Base-by-base conservation (phyloP, 2,113 vertebrate species). In the Apteryx owenii region DNA sequence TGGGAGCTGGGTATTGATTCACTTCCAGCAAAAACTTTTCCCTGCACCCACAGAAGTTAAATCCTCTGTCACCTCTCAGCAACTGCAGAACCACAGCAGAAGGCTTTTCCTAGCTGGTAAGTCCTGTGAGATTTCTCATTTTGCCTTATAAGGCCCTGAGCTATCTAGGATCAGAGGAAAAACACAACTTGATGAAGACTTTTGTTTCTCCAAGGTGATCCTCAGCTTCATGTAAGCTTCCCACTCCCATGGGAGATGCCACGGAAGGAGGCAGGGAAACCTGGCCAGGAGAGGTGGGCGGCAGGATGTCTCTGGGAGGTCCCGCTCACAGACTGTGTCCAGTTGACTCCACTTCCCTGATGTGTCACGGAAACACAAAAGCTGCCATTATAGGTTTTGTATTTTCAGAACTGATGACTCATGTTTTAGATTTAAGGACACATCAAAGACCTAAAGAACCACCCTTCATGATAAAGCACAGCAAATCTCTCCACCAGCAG, bases 131-230 rank as follows among this genome's bases (percentile, higher is more conserved):
- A 62, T 66, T 93, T 89, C 95, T 70, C 1, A 12, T 72, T 53
- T 72, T 72, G 46, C 33, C n/a, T 25, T 31, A 18, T 28, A 53
- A 65, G 28, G 20, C n/a, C 20, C 36, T 42, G 48, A 65, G 46
- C 61, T 40, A 25, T 53, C 36, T 23, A 93, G 60, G 89, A 95
- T 80, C 75, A 82, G 56, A 92, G 36, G n/a, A 5, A 73, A 76
- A 95, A 66, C 58, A 76, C 42, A 51, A 73, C 73, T 31, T 68
- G n/a, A 82, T 80, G 89, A 91, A 31, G 38, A 66, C 58, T 85
- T 61, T 86, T 73, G 53, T 77, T 85, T 81, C 60, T 91, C 76
- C 64, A 70, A 94, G 87, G 81, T 83, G 81, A 96, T 83, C 68
- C 68, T 95, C 71, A 80, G 3, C 64, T 85, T 65, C 60, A 17